Percentiles rank a stretch among this genome's conserved stretches.
Evolutionary conservation across 2,888 invertebrate species (phyloP).

Genomic region (Eupelmus urozonus): DNA sequence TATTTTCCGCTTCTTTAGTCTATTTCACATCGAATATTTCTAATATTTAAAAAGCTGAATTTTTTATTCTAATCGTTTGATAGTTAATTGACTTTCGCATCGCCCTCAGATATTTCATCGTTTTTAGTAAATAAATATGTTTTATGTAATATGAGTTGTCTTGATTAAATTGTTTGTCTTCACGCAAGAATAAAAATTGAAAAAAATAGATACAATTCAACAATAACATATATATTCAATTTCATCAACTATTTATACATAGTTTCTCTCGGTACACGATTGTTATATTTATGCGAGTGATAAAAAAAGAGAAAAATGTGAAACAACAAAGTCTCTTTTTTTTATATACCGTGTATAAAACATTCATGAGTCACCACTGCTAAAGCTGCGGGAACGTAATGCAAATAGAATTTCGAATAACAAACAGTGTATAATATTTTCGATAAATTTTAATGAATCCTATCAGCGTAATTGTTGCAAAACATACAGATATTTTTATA

Average conservation of each 20-base stretch:
- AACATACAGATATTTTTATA: neutral
- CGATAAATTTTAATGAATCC: slow-evolving; percentile 12
- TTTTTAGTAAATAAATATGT: neutral
- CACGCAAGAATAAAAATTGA: neutral
- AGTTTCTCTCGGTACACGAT: neutral
- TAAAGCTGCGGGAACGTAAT: neutral
- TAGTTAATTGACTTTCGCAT: neutral
- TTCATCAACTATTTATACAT: slow-evolving; percentile 21
- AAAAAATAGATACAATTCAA: slow-evolving; percentile 12
- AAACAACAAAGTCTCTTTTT: neutral
- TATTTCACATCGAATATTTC: no score
- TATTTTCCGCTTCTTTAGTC: no score
- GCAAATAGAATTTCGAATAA: slow-evolving; percentile 42
- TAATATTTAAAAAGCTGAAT: no score
- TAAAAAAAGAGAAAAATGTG: neutral
- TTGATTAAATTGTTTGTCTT: slow-evolving; percentile 11
- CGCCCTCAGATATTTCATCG: neutral
- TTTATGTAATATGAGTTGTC: neutral
- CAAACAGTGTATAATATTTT: slow-evolving; percentile 27
- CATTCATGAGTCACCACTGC: slow-evolving; percentile 11
- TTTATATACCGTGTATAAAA: neutral
- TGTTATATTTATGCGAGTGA: neutral
- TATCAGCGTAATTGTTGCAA: neutral
- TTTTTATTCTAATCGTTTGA: no score
- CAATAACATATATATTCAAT: slow-evolving; percentile 39